Base-by-base conservation (phyloP, 2,113 vertebrate genomes). In the Mobula birostris region DNA sequence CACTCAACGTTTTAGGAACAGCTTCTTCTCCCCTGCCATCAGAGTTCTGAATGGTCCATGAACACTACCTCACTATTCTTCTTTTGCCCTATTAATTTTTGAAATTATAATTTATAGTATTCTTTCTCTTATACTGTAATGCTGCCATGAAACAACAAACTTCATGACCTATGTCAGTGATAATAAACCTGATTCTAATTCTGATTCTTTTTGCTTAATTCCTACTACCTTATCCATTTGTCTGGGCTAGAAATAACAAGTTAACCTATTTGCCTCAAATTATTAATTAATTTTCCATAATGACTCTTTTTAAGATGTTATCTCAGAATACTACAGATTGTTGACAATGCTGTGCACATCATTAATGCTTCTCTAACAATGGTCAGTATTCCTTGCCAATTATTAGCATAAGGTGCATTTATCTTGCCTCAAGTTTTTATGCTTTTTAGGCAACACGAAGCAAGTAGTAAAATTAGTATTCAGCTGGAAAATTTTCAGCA, bases 401-500 rank as follows among this genome's bases (percentile, higher is more conserved):
- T 56, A 58, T 63, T n/a, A 93, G n/a, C 29, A n/a, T 12, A 90
- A n/a, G 36, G 21, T 32, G 83, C 66, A 11, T 32, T 70, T 32
- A 14, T 74, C 74, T 27, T 91, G 7, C 21, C 72, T 91, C 32
- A 17, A 70, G n/a, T 91, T 36, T 15, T 72, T 40, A 93, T 14
- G 32, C 2, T 29, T 72, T 93, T 93, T 66, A 29, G 27, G 72
- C 36, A 6, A 48, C 72, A 40, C 74, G 27, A 93, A 93, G 83
- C 90, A 92, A 61, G 68, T 74, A 74, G 91, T 36, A 29, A 93
- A 93, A 21, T 48, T 91, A 76, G 91, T 56, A 93, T 68, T 40
- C 2, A 48, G 68, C 63, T 40, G 70, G 90, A 72, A 93, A 48
- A 72, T 92, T 12, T 29, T 68, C 21, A 24, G 32, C 7, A 27